Percentiles rank a stretch among this genome's conserved stretches.
Evolutionary conservation across 92 coral and sea anemone species (phyloP).

Genomic region (Parazoanthus atlanticus): DNA sequence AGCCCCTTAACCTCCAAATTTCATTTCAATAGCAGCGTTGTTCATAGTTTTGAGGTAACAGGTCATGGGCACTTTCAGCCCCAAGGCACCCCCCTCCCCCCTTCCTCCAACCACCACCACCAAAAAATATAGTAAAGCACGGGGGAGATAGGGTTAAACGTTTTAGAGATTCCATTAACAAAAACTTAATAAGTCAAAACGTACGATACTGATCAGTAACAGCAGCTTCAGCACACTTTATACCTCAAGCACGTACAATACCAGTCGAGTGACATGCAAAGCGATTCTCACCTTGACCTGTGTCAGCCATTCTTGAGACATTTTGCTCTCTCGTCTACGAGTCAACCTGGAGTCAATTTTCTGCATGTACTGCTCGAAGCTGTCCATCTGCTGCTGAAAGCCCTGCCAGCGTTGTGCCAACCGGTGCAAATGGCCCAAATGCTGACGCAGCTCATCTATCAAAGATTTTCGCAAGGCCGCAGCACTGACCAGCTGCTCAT

Average conservation of each 20-base stretch:
- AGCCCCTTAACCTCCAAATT: no score
- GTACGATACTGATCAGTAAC: neutral
- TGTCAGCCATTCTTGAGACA: slow-evolving; percentile 91
- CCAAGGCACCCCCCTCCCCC: no score
- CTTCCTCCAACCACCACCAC: no score
- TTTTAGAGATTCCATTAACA: no score
- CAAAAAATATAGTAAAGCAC: no score
- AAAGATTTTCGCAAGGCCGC: slow-evolving; percentile 79
- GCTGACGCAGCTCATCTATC: slow-evolving; percentile 79
- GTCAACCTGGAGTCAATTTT: slow-evolving; percentile 79
- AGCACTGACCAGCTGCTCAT: slow-evolving; percentile 75
- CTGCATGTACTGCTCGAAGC: slow-evolving; percentile 88
- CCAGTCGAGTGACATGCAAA: neutral
- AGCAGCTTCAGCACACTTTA: no score
- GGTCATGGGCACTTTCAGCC: no score
- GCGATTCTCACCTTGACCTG: slow-evolving; percentile 75
- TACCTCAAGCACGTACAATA: neutral
- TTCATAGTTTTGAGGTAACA: no score
- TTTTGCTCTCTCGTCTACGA: slow-evolving; percentile 69
- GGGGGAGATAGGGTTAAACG: no score
- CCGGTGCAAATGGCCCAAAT: slow-evolving; percentile 70
- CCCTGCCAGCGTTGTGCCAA: slow-evolving; percentile 87
- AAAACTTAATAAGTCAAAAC: neutral
- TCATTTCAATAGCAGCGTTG: no score
- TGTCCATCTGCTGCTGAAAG: slow-evolving; percentile 79